Conservation (phyloP, 2,797 vertebrate species). For the Pampus argenteus region DNA sequence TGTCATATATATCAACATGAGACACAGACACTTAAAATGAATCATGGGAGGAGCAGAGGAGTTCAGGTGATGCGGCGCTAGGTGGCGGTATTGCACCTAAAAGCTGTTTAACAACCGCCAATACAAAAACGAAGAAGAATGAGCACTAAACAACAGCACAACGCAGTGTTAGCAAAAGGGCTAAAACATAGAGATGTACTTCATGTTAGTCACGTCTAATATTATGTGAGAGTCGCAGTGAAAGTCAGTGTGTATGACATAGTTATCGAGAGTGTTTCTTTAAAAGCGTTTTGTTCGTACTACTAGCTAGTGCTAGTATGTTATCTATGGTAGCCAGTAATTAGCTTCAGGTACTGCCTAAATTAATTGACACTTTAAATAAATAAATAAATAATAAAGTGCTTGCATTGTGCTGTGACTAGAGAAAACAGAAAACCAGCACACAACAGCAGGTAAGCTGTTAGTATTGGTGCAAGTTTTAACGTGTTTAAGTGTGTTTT, state of each 20-base stretch:
- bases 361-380: background rate
- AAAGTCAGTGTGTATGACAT: accelerated
- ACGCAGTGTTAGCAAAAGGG: background rate
- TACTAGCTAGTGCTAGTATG: background rate
- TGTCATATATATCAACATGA: no score
- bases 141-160: background rate
- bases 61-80: no score
- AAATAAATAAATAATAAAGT: background rate
- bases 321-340: background rate
- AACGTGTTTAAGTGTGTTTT: no score
- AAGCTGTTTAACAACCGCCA: no score
- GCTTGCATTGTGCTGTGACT: background rate
- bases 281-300: background rate
- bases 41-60: no score
- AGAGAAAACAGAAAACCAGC: background rate
- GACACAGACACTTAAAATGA: no score
- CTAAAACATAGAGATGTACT: slow-evolving; percentile 3
- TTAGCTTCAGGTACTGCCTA: background rate
- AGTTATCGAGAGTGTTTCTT: background rate
- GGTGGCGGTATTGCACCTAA: no score
- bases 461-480: background rate
- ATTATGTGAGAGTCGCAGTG: no score
- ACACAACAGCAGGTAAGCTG: slow-evolving; percentile 8
- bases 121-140: background rate
- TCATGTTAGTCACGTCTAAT: background rate